phyloP scores from a whole-genome alignment of 2,113 vertebrate species.

The Lasiurus borealis region DNA sequence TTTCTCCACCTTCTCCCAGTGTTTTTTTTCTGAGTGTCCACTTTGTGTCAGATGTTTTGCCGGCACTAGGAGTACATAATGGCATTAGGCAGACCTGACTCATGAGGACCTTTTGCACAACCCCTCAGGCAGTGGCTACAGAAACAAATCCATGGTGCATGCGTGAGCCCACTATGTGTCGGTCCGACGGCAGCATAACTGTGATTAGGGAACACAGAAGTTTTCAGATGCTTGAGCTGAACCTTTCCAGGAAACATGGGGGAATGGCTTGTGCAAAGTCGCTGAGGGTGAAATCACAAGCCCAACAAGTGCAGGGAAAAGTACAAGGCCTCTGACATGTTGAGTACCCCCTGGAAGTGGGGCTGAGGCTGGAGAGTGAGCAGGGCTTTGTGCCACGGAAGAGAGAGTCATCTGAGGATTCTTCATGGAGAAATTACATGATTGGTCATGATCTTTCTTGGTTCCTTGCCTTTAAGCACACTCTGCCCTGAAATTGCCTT shows the following conservation, averaged over 20 bases:
- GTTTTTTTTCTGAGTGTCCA: neutral
- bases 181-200: neutral
- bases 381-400: neutral
- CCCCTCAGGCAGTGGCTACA: neutral
- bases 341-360: neutral
- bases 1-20: neutral
- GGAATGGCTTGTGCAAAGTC: neutral
- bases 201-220: neutral
- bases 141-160: neutral
- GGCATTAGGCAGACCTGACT: neutral
- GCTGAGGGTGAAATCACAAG: neutral
- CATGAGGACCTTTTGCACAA: neutral
- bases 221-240: neutral
- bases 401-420: neutral
- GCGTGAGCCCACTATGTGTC: rapidly evolving
- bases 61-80: neutral
- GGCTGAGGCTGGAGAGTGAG: neutral
- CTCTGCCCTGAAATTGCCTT: neutral
- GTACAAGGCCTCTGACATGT: neutral
- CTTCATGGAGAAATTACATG: neutral
- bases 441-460: neutral
- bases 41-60: neutral
- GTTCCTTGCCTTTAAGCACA: neutral
- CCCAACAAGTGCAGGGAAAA: neutral
- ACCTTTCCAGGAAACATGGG: neutral